Conservation (phyloP, 2,888 invertebrate species). For the Caenorhabditis sp. region DNA sequence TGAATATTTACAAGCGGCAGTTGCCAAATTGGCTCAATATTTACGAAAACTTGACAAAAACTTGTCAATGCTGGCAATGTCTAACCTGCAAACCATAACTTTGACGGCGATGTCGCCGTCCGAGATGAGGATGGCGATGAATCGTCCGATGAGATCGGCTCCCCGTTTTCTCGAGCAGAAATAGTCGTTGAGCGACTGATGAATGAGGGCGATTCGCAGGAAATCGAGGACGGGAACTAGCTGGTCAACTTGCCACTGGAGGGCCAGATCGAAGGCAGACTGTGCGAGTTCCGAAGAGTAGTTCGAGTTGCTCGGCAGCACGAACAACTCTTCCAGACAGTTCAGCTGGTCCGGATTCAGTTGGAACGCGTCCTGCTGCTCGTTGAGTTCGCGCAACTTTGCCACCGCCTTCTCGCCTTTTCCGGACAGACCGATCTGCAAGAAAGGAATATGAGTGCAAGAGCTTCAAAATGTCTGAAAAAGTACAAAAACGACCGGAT, state of each 20-base stretch:
- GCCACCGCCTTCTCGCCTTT: slow-evolving; percentile 67
- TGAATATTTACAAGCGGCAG: too few relatives aligned
- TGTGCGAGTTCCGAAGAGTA: slow-evolving; percentile 31
- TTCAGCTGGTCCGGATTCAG: slow-evolving; percentile 55
- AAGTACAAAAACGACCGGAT: too few relatives aligned
- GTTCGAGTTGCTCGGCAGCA: slow-evolving; percentile 14
- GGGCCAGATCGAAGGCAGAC: slow-evolving; percentile 52
- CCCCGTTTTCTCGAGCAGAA: slow-evolving; percentile 30
- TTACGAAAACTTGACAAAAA: too few relatives aligned
- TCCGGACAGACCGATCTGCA: slow-evolving; percentile 61
- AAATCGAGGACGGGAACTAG: slow-evolving; percentile 92
- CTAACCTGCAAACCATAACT: slow-evolving; percentile 87
- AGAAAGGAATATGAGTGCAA: slow-evolving; percentile 11
- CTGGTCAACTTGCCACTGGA: slow-evolving; percentile 87
- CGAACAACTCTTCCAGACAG: slow-evolving; percentile 47
- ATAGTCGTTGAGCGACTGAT: slow-evolving; percentile 83
- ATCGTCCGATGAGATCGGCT: slow-evolving; percentile 12
- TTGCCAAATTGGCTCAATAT: too few relatives aligned
- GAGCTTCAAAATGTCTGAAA: too few relatives aligned
- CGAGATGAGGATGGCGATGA: slow-evolving; percentile 81
- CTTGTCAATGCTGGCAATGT: too few relatives aligned
- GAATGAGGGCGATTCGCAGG: slow-evolving; percentile 87
- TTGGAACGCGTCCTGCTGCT: slow-evolving; percentile 57
- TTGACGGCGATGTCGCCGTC: slow-evolving; percentile 83
- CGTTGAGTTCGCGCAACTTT: slow-evolving; percentile 66